phyloP scores from a whole-genome alignment of 2,113 vertebrate species.

The Peromyscus maniculatus region DNA sequence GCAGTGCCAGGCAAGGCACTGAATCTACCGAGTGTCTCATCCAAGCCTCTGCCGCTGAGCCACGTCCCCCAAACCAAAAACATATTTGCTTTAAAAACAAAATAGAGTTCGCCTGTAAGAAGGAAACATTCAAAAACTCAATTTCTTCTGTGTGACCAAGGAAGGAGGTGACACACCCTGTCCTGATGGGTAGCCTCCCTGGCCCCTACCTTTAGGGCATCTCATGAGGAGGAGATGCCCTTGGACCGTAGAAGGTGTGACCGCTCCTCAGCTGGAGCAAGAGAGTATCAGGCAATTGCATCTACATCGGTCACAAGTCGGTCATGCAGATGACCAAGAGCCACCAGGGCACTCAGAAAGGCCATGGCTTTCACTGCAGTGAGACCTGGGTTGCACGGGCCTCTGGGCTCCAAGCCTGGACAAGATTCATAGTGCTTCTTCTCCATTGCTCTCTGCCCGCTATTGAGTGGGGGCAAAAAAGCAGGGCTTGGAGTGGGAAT shows the following conservation, averaged over 20 bases:
- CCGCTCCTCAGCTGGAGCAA: neutral
- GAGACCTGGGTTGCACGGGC: neutral
- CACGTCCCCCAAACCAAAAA: neutral
- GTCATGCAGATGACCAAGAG: accelerated
- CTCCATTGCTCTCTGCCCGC: neutral
- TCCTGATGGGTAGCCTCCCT: no score
- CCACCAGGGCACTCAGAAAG: accelerated
- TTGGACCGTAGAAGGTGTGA: accelerated
- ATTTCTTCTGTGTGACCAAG: accelerated
- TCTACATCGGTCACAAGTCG: accelerated
- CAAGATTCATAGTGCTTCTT: accelerated
- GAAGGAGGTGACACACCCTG: accelerated
- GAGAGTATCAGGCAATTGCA: neutral
- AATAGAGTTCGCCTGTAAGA: no score
- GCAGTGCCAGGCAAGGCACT: neutral
- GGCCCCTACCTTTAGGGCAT: accelerated
- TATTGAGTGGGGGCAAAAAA: accelerated
- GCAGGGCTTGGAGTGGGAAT: accelerated
- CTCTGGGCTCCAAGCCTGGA: neutral
- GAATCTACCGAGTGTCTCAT: neutral
- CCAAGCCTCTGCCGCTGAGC: neutral
- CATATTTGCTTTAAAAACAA: neutral
- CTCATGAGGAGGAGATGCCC: neutral
- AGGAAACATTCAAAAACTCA: neutral
- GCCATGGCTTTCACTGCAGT: accelerated